A percentile compares a stretch with the other conserved stretches of the same genome.
These are phyloP conservation scores for Rapana venosa DNA, from an alignment of 2,888 invertebrate species.

Conservation along the genomic window DNA sequence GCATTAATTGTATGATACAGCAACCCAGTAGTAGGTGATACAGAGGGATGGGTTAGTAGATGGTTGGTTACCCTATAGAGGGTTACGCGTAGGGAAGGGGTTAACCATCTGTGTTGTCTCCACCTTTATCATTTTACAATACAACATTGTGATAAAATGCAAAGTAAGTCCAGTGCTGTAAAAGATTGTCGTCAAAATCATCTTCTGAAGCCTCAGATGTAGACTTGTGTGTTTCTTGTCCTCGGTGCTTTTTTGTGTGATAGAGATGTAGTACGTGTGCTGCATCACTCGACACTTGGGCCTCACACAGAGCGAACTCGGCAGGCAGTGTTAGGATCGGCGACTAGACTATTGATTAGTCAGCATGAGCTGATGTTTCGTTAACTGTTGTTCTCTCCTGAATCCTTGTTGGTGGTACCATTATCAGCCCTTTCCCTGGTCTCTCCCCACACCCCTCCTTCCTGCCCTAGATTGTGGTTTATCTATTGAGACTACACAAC, in stretches of 20 bases:
- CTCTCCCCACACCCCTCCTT: no score
- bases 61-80: no score
- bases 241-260: neutral
- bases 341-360: neutral
- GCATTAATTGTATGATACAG: no score
- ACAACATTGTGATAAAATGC: no score
- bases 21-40: no score
- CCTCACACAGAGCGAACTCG: no score
- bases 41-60: no score
- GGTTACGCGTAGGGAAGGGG: no score
- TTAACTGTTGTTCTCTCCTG: neutral
- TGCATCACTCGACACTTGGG: neutral
- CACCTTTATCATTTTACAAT: no score
- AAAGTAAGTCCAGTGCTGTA: neutral
- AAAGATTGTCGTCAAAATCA: neutral
- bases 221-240: neutral
- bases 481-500: no score
- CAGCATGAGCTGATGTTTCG: neutral
- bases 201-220: neutral
- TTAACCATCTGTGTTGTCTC: no score
- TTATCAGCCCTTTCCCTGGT: neutral
- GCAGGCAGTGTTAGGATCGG: neutral
- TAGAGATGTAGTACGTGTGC: neutral
- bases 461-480: neutral
- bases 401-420: neutral